Evolutionary conservation across 92 coral and sea anemone species (phyloP).

Genomic region (Phenganax stokvisi): DNA sequence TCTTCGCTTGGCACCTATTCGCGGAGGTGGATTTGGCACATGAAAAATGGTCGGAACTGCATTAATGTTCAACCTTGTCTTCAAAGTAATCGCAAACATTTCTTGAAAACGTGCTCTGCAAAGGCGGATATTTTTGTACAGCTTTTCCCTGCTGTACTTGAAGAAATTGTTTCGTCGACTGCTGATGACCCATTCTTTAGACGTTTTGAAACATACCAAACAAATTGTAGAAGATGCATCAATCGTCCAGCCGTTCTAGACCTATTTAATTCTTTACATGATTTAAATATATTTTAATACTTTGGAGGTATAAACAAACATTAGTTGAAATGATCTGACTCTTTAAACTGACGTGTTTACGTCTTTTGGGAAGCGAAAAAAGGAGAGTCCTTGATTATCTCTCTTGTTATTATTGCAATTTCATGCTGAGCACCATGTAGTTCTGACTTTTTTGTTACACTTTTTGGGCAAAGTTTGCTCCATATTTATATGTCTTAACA

Average conservation of each 20-base stretch:
- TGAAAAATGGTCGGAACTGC: conserved; percentile 21
- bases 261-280: background rate
- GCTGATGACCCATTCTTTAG: conserved; percentile 6
- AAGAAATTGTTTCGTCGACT: background rate
- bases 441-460: background rate
- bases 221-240: background rate
- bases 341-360: background rate
- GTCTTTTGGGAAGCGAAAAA: conserved; percentile 14
- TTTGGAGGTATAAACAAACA: background rate
- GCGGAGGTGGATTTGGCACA: conserved; percentile 12
- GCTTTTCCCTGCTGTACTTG: background rate
- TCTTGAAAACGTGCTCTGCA: conserved; percentile 14
- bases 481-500: background rate
- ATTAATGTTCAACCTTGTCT: conserved; percentile 7
- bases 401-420: conserved; percentile 6
- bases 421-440: conserved; percentile 15
- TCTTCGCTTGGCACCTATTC: conserved; percentile 14
- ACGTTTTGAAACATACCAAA: background rate
- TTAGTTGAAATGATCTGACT: conserved; percentile 9
- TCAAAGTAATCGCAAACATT: conserved; percentile 12
- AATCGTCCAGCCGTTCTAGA: background rate
- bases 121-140: conserved; percentile 16
- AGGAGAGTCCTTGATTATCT: conserved; percentile 8
- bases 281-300: background rate
- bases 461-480: conserved; percentile 11